Evolutionary conservation across 1,140 invertebrate genomes (phyloP).

Genomic region (Teleopsis dalmanni): DNA sequence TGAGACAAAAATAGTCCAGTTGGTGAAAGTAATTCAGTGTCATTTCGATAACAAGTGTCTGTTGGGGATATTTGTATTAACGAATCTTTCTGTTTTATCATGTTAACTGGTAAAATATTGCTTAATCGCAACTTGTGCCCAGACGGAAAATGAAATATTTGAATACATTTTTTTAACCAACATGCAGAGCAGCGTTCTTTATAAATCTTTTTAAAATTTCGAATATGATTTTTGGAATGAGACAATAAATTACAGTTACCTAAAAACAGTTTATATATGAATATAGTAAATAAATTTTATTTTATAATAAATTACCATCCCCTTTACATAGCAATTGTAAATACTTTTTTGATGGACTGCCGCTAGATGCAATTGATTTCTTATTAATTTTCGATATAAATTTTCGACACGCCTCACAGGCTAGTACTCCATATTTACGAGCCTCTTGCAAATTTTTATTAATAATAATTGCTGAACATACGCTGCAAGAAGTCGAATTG

Average conservation of each 20-base stretch:
- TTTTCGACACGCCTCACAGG: conserved; percentile 77
- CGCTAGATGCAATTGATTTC: conserved; percentile 52
- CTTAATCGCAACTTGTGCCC: conserved; percentile 56
- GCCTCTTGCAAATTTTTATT: conserved; percentile 70
- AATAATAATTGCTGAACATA: conserved; percentile 69
- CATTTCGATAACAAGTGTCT: neutral
- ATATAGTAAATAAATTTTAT: neutral
- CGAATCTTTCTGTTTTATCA: neutral
- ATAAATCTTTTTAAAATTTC: conserved; percentile 61
- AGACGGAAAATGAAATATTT: conserved; percentile 66
- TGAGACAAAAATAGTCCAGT: neutral
- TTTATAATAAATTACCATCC: conserved; percentile 29
- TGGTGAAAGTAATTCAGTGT: conserved; percentile 3
- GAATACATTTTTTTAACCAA: conserved; percentile 77
- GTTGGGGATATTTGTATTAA: neutral
- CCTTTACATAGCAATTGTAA: conserved; percentile 58
- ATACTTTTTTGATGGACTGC: conserved; percentile 44
- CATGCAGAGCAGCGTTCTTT: conserved; percentile 73
- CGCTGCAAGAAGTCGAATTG: conserved; percentile 45
- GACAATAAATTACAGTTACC: conserved; percentile 62
- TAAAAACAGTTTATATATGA: conserved; percentile 22
- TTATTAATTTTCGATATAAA: conserved; percentile 76
- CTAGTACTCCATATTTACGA: conserved; percentile 74
- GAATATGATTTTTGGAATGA: conserved; percentile 56
- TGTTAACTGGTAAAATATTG: conserved; percentile 51